These are phyloP conservation scores for Vidua chalybeata DNA, from an alignment of 2,113 vertebrate species.

Conservation along the genomic window DNA sequence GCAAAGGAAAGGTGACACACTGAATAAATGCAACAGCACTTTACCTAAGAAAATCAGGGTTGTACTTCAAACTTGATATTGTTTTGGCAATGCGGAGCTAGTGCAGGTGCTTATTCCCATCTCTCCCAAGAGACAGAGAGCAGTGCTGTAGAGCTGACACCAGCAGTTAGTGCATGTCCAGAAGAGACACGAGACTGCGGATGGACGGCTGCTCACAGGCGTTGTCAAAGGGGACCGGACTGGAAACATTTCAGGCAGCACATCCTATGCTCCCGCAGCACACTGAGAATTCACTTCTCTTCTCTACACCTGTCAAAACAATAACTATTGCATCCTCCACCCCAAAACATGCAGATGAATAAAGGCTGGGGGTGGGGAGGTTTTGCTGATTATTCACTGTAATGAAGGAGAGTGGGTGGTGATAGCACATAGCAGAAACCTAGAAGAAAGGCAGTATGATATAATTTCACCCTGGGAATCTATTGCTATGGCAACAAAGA, in stretches of 20 bases:
- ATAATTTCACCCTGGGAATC: conserved; percentile 73
- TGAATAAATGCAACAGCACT: background rate
- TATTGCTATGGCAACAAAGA: conserved; percentile 80
- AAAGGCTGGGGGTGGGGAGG: conserved; percentile 16
- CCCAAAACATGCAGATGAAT: conserved; percentile 9
- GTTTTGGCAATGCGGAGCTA: background rate
- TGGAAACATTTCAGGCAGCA: background rate
- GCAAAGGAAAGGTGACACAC: background rate
- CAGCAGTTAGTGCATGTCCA: background rate
- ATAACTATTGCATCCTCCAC: background rate
- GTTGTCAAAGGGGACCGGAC: fast-evolving
- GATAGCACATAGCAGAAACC: conserved; percentile 69
- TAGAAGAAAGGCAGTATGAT: conserved; percentile 74
- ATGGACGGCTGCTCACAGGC: background rate
- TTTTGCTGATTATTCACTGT: conserved; percentile 66
- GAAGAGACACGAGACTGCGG: fast-evolving
- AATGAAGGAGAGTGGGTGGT: conserved; percentile 75
- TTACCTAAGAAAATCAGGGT: background rate
- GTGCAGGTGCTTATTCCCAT: background rate
- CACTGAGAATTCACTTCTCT: background rate
- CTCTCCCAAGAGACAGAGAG: background rate
- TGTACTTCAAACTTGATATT: background rate
- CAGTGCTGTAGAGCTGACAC: background rate
- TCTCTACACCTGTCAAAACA: conserved; percentile 23
- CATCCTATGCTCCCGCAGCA: background rate